Evolutionary conservation across 1,140 invertebrate genomes (phyloP).

Genomic region (Lepidurus apus): DNA sequence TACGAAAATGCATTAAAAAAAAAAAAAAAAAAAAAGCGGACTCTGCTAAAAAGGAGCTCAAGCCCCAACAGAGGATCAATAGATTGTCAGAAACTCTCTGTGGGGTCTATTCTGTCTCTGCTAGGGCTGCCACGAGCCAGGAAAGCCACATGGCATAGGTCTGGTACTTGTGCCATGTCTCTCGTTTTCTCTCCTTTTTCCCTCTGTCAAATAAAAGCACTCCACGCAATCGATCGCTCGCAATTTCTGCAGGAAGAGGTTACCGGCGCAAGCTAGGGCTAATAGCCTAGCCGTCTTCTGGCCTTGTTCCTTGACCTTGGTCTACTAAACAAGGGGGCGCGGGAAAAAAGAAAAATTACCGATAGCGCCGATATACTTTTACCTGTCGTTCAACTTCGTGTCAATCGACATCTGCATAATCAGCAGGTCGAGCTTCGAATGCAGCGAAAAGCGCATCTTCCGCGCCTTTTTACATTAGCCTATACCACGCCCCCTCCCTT

Average conservation of each 20-base stretch:
- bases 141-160: slow-evolving; percentile 4
- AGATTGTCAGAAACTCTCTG: neutral
- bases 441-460: neutral
- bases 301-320: slow-evolving; percentile 17
- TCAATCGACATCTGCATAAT: slow-evolving; percentile 15
- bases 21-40: neutral
- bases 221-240: neutral
- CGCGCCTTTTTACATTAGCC: slow-evolving; percentile 13
- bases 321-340: neutral
- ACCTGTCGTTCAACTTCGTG: slow-evolving; percentile 8
- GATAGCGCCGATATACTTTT: neutral
- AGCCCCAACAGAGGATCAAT: neutral
- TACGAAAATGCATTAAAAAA: too few species aligned
- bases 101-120: neutral
- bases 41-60: neutral
- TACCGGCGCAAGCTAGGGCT: neutral
- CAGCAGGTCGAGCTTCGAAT: slow-evolving; percentile 20
- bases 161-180: neutral
- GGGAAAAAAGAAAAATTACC: neutral
- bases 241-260: neutral
- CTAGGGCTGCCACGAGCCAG: neutral
- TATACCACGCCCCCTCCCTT: neutral
- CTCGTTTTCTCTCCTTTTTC: neutral
- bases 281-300: neutral
- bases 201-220: neutral